phyloP scores from a whole-genome alignment of 2,113 vertebrate genomes.

The Alosa alosa region DNA sequence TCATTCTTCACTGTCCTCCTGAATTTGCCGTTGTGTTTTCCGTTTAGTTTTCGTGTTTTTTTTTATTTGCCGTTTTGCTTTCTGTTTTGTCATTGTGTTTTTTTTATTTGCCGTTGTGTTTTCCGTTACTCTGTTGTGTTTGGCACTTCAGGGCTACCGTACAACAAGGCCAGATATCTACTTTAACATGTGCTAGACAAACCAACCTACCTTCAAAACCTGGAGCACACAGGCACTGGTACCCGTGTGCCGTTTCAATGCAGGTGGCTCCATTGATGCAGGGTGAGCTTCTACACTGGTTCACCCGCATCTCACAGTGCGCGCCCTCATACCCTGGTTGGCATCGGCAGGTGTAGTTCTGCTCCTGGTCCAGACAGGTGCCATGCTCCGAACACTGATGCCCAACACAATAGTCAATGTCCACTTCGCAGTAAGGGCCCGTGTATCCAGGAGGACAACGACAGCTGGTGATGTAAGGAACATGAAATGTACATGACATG shows the following conservation, averaged over 20 bases:
- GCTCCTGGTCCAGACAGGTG: conserved; percentile 64
- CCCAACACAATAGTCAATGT: conserved; percentile 66
- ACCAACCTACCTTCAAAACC: conserved; percentile 73
- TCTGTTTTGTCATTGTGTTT: too few species aligned
- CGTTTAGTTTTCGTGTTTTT: too few species aligned
- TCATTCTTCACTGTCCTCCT: too few species aligned
- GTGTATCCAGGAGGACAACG: conserved; percentile 68
- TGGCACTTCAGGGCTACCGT: too few species aligned
- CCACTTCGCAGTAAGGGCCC: conserved; percentile 64
- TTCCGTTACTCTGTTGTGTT: too few species aligned
- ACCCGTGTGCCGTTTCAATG: conserved; percentile 66
- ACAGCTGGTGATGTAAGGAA: conserved; percentile 65
- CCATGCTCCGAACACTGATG: conserved; percentile 67
- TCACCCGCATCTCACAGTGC: conserved; percentile 72
- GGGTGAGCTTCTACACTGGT: conserved; percentile 72
- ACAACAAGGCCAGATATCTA: too few species aligned
- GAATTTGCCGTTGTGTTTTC: too few species aligned
- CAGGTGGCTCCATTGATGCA: conserved; percentile 72
- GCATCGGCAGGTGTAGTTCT: conserved; percentile 75
- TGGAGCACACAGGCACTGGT: conserved; percentile 68
- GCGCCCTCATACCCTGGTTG: conserved; percentile 69
- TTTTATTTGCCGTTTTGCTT: too few species aligned
- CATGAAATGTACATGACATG: conserved; percentile 21
- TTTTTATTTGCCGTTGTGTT: too few species aligned
- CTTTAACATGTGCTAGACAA: background rate